Conservation (phyloP, 2,888 invertebrate genomes). For the Cabera pusaria region DNA sequence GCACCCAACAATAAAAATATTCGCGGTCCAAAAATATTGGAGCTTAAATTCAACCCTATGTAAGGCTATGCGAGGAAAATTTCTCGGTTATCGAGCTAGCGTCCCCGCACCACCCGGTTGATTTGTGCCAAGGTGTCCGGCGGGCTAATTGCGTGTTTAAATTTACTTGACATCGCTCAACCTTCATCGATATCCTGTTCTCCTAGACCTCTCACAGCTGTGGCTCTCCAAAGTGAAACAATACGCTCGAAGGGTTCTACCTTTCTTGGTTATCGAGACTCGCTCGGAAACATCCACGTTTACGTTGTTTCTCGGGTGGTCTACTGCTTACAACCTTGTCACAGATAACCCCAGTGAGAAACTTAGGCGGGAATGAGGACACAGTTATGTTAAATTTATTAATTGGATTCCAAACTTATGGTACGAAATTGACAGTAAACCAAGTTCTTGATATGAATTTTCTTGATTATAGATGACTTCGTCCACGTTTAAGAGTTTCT, state of each 20-base stretch:
- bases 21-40: slow-evolving; percentile 43
- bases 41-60: slow-evolving; percentile 36
- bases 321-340: slow-evolving; percentile 71
- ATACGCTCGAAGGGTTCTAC: slow-evolving; percentile 43
- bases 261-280: slow-evolving; percentile 48
- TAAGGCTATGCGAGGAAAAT: slow-evolving; percentile 37
- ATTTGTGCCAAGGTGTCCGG: slow-evolving; percentile 75
- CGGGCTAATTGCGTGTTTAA: slow-evolving; percentile 79
- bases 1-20: slow-evolving; percentile 55
- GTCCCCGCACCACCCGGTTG: slow-evolving; percentile 60
- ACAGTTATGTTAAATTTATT: no score
- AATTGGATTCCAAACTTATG: no score
- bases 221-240: slow-evolving; percentile 37
- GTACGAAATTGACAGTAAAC: no score
- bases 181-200: slow-evolving; percentile 58
- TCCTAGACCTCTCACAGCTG: slow-evolving; percentile 45
- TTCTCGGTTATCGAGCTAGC: slow-evolving; percentile 26
- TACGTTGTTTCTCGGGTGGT: slow-evolving; percentile 70
- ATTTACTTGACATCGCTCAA: slow-evolving; percentile 77
- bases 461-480: no score
- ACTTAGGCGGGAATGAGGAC: slow-evolving; percentile 69
- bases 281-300: slow-evolving; percentile 66
- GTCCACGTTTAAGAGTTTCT: no score
- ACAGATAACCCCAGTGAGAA: slow-evolving; percentile 69
- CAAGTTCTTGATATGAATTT: no score